These are phyloP conservation scores for Eulemur rubriventer DNA, from an alignment of 2,797 vertebrate species.

Conservation along the genomic window DNA sequence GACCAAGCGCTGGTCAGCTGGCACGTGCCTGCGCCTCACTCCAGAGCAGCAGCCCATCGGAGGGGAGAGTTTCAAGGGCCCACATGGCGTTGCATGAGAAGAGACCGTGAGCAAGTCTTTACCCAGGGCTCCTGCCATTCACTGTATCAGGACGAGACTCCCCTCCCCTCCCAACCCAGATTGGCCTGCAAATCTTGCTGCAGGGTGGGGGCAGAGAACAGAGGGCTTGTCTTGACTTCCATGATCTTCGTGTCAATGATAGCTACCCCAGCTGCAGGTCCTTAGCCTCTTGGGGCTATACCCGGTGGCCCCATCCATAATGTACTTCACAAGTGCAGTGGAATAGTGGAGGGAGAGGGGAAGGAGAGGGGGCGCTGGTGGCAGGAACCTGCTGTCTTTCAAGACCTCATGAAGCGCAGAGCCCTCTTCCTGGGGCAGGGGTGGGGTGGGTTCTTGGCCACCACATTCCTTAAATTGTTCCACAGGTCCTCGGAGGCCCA, in stretches of 20 bases:
- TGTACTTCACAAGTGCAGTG: background rate
- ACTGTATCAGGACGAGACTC: background rate
- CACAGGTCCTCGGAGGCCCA: background rate
- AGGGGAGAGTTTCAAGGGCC: background rate
- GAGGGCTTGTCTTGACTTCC: background rate
- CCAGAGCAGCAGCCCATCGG: no score
- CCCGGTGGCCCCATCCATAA: background rate
- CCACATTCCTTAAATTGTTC: background rate
- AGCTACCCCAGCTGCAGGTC: background rate
- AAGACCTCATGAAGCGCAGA: no score
- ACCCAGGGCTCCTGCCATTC: background rate
- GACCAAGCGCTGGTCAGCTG: background rate
- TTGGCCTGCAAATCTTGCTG: no score
- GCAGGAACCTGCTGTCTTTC: background rate
- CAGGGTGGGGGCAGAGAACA: background rate
- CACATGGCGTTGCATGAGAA: accelerated
- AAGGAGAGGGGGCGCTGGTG: accelerated
- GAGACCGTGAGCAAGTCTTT: background rate
- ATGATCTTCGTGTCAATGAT: background rate
- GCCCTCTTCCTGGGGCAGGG: background rate
- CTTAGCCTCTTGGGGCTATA: background rate
- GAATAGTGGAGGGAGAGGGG: background rate
- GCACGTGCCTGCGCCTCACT: no score
- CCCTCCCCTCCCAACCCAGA: no score
- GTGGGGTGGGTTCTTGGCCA: background rate